These are phyloP conservation scores for Argyrosomus japonicus DNA, from an alignment of 2,113 vertebrate species.

Conservation along the genomic window DNA sequence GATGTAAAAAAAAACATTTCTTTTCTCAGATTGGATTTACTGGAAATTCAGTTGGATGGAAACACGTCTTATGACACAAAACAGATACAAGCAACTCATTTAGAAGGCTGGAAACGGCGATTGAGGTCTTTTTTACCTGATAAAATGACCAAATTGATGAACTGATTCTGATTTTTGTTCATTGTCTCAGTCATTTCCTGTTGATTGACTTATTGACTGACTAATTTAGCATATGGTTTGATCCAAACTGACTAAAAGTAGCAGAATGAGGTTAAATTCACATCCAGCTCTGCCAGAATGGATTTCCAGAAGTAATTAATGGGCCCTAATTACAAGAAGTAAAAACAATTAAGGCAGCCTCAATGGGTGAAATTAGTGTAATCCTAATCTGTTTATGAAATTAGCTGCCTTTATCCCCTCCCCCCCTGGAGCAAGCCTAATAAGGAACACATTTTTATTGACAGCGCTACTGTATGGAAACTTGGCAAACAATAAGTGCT, in stretches of 20 bases:
- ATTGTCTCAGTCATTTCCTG: no score
- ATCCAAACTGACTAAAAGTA: background rate
- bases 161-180: no score
- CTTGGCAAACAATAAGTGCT: conserved; percentile 9
- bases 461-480: conserved; percentile 12
- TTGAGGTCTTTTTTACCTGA: no score
- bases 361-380: conserved; percentile 58
- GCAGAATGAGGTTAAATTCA: background rate
- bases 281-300: background rate
- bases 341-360: conserved; percentile 36
- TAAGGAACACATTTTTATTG: conserved; percentile 45
- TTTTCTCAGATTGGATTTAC: no score
- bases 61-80: background rate
- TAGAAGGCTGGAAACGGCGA: background rate
- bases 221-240: no score
- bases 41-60: no score
- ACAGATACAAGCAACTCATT: background rate
- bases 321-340: conserved; percentile 50
- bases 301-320: conserved; percentile 39
- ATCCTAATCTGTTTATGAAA: conserved; percentile 76
- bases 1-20: no score
- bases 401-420: conserved; percentile 53
- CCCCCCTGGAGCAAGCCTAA: conserved; percentile 39
- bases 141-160: no score
- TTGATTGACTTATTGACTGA: no score